Conservation (phyloP, 2,113 vertebrate species). For the Oreotrochilus melanogaster region DNA sequence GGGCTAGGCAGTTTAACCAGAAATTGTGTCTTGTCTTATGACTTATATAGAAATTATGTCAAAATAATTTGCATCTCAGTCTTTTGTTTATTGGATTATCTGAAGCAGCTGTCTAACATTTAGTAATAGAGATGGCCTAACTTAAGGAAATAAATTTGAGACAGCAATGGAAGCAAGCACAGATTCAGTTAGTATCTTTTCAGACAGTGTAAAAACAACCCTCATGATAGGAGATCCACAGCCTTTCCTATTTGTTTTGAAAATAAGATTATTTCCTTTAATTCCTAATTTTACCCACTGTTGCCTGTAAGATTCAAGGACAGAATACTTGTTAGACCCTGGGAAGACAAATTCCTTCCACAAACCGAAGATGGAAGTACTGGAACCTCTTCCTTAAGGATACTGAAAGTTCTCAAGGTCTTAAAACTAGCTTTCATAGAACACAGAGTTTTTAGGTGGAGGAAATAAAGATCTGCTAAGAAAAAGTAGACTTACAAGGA, state of each 20-base stretch:
- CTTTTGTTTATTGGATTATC: neutral
- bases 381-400: neutral
- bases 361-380: neutral
- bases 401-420: neutral
- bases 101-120: neutral
- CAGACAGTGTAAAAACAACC: neutral
- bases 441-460: neutral
- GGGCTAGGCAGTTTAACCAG: neutral
- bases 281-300: neutral
- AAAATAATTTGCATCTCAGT: neutral
- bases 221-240: neutral
- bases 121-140: neutral
- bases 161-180: neutral
- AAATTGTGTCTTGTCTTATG: neutral
- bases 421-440: neutral
- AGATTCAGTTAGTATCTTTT: neutral
- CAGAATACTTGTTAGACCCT: neutral
- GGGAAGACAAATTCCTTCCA: neutral
- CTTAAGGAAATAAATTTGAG: neutral
- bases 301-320: neutral
- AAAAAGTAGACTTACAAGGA: neutral
- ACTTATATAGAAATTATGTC: neutral
- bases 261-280: neutral
- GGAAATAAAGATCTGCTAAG: neutral
- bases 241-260: neutral